A percentile compares a stretch with the other conserved stretches of the same genome.
phyloP scores from a whole-genome alignment of 2,888 invertebrate genomes.

The Netelia fuscicornis region DNA sequence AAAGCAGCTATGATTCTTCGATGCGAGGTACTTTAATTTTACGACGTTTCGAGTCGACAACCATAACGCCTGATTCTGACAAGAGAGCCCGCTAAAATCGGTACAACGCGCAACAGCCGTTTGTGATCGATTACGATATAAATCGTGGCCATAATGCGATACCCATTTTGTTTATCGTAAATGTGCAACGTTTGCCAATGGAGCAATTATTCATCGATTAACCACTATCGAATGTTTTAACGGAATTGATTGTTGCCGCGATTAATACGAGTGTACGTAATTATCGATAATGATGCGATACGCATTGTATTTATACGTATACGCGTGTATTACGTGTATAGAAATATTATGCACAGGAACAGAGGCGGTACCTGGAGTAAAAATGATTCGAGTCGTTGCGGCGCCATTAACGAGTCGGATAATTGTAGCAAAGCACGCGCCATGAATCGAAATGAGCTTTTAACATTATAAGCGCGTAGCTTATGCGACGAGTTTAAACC shows the following conservation, averaged over 20 bases:
- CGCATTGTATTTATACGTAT: constrained; percentile 8
- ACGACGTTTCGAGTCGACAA: constrained; percentile 51
- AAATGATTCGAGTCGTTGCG: constrained; percentile 60
- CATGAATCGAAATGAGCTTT: constrained; percentile 67
- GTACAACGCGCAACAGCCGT: constrained; percentile 25
- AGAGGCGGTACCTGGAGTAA: constrained; percentile 19
- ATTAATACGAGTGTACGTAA: constrained; percentile 16
- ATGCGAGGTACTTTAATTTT: constrained; percentile 40
- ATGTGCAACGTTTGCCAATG: background rate
- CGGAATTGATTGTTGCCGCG: constrained; percentile 24
- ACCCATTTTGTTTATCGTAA: background rate
- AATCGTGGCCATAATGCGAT: background rate
- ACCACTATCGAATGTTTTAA: background rate
- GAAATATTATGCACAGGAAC: background rate
- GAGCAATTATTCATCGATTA: constrained; percentile 6
- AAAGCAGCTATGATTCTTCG: constrained; percentile 42
- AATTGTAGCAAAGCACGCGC: constrained; percentile 64
- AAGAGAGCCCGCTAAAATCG: constrained; percentile 27
- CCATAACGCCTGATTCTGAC: constrained; percentile 17
- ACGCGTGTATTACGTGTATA: constrained; percentile 5
- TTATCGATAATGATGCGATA: constrained; percentile 53
- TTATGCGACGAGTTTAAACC: constrained; percentile 46
- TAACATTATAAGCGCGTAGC: constrained; percentile 62
- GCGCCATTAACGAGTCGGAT: constrained; percentile 60
- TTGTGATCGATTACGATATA: constrained; percentile 17